A percentile compares a stretch with the other conserved stretches of the same genome.
phyloP scores from a whole-genome alignment of 1,140 invertebrate genomes.

The Ceratosolen solmsi region DNA sequence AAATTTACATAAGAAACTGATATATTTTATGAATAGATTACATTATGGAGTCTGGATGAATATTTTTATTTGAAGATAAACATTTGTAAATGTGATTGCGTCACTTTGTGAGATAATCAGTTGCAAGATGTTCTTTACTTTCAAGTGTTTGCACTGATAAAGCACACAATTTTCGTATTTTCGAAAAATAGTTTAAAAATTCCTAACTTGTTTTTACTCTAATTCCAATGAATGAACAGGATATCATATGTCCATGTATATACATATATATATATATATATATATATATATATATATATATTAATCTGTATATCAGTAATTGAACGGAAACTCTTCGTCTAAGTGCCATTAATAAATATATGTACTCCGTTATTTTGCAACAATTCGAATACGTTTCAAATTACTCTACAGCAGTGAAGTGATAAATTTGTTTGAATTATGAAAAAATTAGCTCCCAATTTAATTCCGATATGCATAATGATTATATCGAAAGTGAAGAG shows the following conservation, averaged over 20 bases:
- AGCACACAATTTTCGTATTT: background rate
- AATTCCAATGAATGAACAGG: background rate
- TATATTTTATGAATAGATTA: constrained; percentile 6
- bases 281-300: no score
- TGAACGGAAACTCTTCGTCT: background rate
- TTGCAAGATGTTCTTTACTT: background rate
- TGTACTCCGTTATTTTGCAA: background rate
- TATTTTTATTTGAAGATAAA: constrained; percentile 7
- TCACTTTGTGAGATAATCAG: constrained; percentile 3
- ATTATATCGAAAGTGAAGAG: background rate
- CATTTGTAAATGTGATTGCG: constrained; percentile 3
- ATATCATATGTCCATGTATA: background rate
- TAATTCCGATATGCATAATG: background rate
- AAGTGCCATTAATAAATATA: background rate
- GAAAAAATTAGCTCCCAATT: background rate
- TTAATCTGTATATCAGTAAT: background rate
- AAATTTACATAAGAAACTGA: background rate
- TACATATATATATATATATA: no score
- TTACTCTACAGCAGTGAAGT: background rate
- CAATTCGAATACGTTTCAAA: background rate
- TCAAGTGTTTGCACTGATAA: background rate
- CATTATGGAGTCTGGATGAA: background rate
- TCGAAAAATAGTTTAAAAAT: background rate
- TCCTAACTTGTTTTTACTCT: background rate
- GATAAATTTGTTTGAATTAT: background rate